A percentile compares a stretch with the other conserved stretches of the same genome.
phyloP scores from a whole-genome alignment of 2,797 vertebrate species.

The Ataeniobius toweri region DNA sequence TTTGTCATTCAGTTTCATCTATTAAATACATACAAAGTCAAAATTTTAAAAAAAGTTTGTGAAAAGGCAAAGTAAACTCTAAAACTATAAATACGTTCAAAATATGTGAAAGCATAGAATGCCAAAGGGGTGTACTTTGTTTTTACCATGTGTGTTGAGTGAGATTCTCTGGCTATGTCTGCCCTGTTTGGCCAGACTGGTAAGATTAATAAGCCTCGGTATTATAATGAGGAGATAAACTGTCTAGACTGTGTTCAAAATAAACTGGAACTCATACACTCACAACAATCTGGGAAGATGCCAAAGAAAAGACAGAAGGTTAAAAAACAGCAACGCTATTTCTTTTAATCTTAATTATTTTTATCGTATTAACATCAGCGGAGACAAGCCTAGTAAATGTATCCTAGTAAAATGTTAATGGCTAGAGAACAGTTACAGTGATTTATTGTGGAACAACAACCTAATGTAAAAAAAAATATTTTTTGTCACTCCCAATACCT shows the following conservation, averaged over 20 bases:
- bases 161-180: constrained; percentile 8
- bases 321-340: neutral
- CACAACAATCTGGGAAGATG: constrained; percentile 40
- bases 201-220: constrained; percentile 60
- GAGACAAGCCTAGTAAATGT: constrained; percentile 17
- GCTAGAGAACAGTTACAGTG: constrained; percentile 5
- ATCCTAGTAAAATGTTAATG: constrained; percentile 24
- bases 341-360: constrained; percentile 36
- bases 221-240: constrained; percentile 63
- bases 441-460: constrained; percentile 54
- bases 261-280: constrained; percentile 62
- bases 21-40: neutral
- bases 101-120: neutral
- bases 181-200: constrained; percentile 13
- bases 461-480: constrained; percentile 18
- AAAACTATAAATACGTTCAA: neutral
- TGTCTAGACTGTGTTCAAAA: constrained; percentile 72
- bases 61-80: neutral
- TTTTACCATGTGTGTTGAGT: neutral
- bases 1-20: neutral
- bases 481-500: constrained; percentile 39
- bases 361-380: constrained; percentile 34
- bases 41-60: neutral
- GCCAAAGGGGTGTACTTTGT: neutral
- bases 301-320: constrained; percentile 43